Evolutionary conservation across 2,888 invertebrate genomes (phyloP), one percentile per base, ranked within the genome.

Genomic region (Epistrophe eligans): DNA sequence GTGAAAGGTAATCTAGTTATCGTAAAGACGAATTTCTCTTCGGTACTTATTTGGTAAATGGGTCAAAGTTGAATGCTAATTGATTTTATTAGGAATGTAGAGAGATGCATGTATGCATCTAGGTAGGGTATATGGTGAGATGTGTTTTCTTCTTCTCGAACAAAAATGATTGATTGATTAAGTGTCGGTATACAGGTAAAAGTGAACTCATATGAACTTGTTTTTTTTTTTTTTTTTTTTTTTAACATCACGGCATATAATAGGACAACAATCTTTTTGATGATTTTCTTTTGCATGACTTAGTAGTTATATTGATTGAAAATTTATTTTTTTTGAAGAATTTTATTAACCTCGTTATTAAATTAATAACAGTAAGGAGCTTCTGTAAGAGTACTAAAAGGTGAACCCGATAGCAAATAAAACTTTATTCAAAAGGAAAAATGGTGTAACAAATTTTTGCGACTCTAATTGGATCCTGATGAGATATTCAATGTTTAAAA

Each of bases 21-120:
- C 24, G 43, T 28, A 55, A 28, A 52, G 38, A 66, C 11, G 52
- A 67, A 80, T 84, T 84, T 84, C 84, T 76, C 84, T 80, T 76
- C 9, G 57, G 10, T 76, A 48, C 79, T 79, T 84, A 79, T 73
- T 28, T 50, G 60, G 35, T 38, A 52, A 73, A 74, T 73, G 55
- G 84, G 79, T 79, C 71, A 79, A 58, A 84, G 70, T 74, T 84
- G 70, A 70, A 50, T 38, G 57, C 71, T 80, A 84, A 84, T 84
- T 84, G 84, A 76, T 58, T 64, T 74, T 62, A 45, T 52, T 70
- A 48, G 52, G 72, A 77, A 72, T 71, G 50, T 19, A 52, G 5
- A 24, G 28, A 19, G 9, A 38, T 15, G 45, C 48, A 52, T 38
- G n/a, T n/a, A 52, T 60, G 52, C 58, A 24, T 3, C 1, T 24